Base-by-base conservation (phyloP, 2,113 vertebrate species). In the Poecilia latipinna region DNA sequence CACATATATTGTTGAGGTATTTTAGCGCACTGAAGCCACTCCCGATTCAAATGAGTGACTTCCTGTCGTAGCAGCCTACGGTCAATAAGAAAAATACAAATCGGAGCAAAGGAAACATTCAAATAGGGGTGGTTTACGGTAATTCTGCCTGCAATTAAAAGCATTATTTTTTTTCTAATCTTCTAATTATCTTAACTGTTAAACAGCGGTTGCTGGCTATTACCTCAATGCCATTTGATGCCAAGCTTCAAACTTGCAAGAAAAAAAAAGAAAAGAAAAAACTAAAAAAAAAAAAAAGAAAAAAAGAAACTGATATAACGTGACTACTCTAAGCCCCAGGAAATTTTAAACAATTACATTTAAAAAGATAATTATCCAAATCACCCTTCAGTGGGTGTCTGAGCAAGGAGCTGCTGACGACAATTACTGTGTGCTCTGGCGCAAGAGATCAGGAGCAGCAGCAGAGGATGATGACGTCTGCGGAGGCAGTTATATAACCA, bases 401-500 rank as follows among this genome's bases (percentile, higher is more conserved):
- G 65, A 71, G 82, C 79, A 90, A 75, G 76, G 51, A 85, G 86
- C 79, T 67, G 86, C 67, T 31, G 79, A 87, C 70, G 61, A 90
- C 89, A 89, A 85, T 83, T 64, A 82, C 65, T 80, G 82, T 77
- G 86, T 84, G 79, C 85, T 87, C 72, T 75, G 82, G 88, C 88
- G 88, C 85, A 85, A 83, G 84, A 90, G 82, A 86, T 86, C 82
- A 84, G 80, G 77, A 66, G 77, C 87, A 85, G 89, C 85, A 81
- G 85, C 69, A 57, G 63, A 90, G 82, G 84, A 75, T 10, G 68
- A 86, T 93, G 91, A 93, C 90, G 90, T 91, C 74, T 77, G 87
- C 87, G 37, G 68, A 67, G 75, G 64, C 61, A 64, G 89, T 94
- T 94, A 94, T 88, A 94, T 94, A 95, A 94, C 89, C n/a, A 11